Evolutionary conservation across 2,113 vertebrate species (phyloP).

Genomic region (Onychorhynchus coronatus): DNA sequence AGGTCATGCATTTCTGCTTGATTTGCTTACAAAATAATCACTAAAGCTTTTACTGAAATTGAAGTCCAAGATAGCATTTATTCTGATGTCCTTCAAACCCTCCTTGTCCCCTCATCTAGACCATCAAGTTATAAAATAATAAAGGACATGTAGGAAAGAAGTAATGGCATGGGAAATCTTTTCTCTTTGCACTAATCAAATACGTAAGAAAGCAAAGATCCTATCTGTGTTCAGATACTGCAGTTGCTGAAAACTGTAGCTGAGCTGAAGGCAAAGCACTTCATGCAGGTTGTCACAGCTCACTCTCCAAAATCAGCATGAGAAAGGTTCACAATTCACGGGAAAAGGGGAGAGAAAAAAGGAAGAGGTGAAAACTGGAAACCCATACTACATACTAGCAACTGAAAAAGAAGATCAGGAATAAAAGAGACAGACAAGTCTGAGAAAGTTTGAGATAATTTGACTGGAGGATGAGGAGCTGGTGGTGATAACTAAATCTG

Average conservation of each 20-base stretch:
- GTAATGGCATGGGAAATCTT: background rate
- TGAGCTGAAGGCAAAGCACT: background rate
- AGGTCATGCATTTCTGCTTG: background rate
- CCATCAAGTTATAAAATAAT: background rate
- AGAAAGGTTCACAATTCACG: background rate
- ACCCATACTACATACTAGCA: background rate
- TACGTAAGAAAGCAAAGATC: background rate
- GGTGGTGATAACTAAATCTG: background rate
- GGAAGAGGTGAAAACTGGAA: background rate
- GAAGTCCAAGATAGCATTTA: background rate
- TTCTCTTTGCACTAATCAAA: background rate
- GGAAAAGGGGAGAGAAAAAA: background rate
- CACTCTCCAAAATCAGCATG: background rate
- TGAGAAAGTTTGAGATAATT: background rate
- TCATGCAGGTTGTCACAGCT: background rate
- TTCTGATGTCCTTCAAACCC: background rate
- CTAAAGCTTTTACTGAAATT: background rate
- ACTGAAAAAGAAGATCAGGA: background rate
- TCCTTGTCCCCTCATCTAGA: background rate
- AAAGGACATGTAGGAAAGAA: background rate
- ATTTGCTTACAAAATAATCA: background rate
- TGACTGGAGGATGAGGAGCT: background rate
- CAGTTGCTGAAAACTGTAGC: background rate
- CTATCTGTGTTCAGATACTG: background rate
- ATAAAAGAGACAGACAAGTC: background rate